Percentiles rank a stretch among this genome's conserved stretches.
These are phyloP conservation scores for Netelia melanura DNA, from an alignment of 2,888 invertebrate species.

Conservation along the genomic window DNA sequence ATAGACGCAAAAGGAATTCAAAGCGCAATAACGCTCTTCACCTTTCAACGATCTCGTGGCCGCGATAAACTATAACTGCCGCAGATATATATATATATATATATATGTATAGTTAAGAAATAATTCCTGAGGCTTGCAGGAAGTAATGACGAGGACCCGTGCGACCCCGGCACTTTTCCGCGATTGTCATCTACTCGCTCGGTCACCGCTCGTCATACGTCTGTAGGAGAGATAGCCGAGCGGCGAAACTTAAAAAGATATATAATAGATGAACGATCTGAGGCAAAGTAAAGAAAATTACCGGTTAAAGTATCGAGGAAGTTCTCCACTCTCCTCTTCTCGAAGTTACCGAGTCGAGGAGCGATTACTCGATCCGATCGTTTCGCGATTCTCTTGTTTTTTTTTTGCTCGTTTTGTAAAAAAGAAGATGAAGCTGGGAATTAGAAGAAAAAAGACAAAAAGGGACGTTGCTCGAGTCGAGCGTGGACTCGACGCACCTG, in stretches of 20 bases:
- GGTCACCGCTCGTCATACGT: constrained; percentile 20
- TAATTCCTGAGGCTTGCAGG: constrained; percentile 26
- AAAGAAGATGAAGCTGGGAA: not conserved
- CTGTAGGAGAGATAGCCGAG: constrained; percentile 10
- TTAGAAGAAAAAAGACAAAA: not conserved
- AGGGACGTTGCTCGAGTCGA: no score
- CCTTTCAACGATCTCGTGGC: constrained; percentile 58
- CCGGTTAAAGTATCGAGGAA: constrained; percentile 7
- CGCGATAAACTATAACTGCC: constrained; percentile 29
- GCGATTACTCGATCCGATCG: constrained; percentile 2
- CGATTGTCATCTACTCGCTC: constrained; percentile 36
- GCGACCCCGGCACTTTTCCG: constrained; percentile 40
- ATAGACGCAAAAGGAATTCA: constrained; percentile 48
- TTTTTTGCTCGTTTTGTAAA: not conserved
- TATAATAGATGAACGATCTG: not conserved
- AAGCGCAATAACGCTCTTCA: constrained; percentile 59
- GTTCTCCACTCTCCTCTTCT: not conserved
- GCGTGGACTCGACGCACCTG: no score
- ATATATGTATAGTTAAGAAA: constrained; percentile 11
- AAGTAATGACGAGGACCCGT: constrained; percentile 38
- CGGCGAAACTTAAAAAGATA: constrained; percentile 3
- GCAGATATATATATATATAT: not conserved
- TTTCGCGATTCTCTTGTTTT: constrained; percentile 14
- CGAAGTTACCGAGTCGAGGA: not conserved
- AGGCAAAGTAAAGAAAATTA: constrained; percentile 23